Conservation (phyloP, 2,888 invertebrate genomes). For the Glyphotaelius pellucidus region DNA sequence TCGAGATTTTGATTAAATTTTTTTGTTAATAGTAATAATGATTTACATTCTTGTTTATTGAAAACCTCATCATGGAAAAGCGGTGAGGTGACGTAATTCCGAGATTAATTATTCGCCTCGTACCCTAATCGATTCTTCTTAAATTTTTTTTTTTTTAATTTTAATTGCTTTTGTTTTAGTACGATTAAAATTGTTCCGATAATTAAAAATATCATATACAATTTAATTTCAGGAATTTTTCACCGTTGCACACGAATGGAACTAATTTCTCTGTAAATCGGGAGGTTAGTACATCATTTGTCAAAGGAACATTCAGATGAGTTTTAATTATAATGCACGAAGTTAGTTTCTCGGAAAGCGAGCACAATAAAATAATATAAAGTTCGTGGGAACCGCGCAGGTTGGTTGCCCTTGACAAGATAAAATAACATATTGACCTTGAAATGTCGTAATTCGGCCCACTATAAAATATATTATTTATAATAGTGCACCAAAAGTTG, state of each 20-base stretch:
- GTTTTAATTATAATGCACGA: neutral
- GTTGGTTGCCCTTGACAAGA: slow-evolving; percentile 2
- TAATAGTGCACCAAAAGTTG: neutral
- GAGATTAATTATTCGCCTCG: neutral
- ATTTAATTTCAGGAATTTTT: neutral
- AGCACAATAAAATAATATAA: neutral
- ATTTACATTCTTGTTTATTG: neutral
- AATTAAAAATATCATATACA: neutral
- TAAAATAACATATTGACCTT: neutral
- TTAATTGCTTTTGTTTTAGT: neutral
- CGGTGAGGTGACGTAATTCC: neutral
- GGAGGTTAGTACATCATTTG: neutral
- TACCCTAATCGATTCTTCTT: neutral
- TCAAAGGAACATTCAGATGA: neutral
- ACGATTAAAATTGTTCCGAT: no score
- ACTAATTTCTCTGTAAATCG: neutral
- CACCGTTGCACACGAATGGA: neutral
- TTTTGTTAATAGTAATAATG: neutral
- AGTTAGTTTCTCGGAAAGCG: neutral
- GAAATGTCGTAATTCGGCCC: neutral
- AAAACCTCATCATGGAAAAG: neutral
- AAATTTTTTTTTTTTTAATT: neutral
- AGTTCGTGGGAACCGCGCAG: neutral
- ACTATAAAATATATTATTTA: neutral
- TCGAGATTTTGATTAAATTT: no score